phyloP scores from a whole-genome alignment of 1,140 invertebrate genomes.

The Trinorchestia longiramus region DNA sequence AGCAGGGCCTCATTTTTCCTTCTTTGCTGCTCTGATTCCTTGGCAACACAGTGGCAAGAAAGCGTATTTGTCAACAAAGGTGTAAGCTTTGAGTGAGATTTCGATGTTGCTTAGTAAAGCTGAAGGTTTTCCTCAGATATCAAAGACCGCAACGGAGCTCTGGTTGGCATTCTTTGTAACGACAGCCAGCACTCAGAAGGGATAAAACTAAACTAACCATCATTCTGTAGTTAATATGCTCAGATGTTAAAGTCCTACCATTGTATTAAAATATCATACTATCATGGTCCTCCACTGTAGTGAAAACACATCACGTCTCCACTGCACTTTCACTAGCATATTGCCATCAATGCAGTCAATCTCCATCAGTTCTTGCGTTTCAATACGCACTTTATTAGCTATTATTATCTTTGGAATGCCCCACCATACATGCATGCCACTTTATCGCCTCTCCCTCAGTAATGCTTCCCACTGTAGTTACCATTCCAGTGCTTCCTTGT shows the following conservation, averaged over 20 bases:
- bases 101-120: too few relatives aligned
- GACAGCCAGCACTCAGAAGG: not conserved
- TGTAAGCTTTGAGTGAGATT: too few relatives aligned
- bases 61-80: too few relatives aligned
- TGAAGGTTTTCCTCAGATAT: too few relatives aligned
- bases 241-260: not conserved
- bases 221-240: not conserved
- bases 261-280: not conserved
- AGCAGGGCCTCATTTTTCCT: too few relatives aligned
- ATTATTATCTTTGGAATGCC: not conserved
- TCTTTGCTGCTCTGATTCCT: too few relatives aligned
- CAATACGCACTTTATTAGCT: not conserved
- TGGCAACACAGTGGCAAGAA: too few relatives aligned
- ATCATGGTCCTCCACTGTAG: not conserved
- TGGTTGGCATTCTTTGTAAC: not conserved
- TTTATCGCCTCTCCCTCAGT: not conserved
- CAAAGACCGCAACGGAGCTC: not conserved
- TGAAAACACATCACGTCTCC: too few relatives aligned
- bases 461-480: not conserved
- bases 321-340: too few relatives aligned
- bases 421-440: not conserved
- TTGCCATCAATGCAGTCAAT: too few relatives aligned
- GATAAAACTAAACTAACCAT: not conserved
- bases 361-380: too few relatives aligned
- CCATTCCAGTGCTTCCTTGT: not conserved